These are phyloP conservation scores for Scotopteryx bipunctaria DNA, from an alignment of 2,888 invertebrate genomes.

Conservation along the genomic window DNA sequence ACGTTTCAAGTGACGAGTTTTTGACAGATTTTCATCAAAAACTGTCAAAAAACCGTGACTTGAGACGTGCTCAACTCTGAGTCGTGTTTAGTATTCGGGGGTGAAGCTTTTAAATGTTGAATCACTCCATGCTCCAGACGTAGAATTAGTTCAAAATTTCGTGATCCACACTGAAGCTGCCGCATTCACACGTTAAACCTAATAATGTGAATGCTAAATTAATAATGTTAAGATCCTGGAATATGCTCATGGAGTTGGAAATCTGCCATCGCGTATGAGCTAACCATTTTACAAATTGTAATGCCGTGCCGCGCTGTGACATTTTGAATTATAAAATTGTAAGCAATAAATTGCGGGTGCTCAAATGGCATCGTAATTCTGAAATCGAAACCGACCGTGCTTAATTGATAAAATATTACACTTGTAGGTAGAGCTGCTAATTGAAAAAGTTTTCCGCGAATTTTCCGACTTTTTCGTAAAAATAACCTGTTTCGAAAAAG, in stretches of 20 bases:
- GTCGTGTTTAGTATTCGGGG: no score
- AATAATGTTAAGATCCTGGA: constrained; percentile 36
- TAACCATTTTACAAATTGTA: constrained; percentile 50
- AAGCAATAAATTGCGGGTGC: constrained; percentile 62
- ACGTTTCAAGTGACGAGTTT: no score
- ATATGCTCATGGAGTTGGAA: constrained; percentile 35
- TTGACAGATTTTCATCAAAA: no score
- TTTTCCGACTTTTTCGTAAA: background rate
- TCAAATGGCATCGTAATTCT: constrained; percentile 64
- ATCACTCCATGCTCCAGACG: background rate
- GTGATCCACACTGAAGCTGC: background rate
- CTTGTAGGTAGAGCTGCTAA: constrained; percentile 27
- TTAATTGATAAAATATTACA: constrained; percentile 78
- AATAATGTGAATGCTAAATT: constrained; percentile 25
- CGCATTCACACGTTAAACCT: constrained; percentile 7
- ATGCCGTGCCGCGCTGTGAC: constrained; percentile 52
- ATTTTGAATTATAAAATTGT: constrained; percentile 64
- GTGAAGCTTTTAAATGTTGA: no score
- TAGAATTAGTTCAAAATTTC: background rate
- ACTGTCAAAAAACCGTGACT: no score
- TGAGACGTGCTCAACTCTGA: no score
- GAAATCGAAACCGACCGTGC: constrained; percentile 71
- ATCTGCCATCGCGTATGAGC: constrained; percentile 45
- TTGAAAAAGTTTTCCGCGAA: background rate
- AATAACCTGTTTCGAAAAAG: constrained; percentile 2